Base-by-base conservation (phyloP, 2,888 invertebrate genomes). In the Gasteruption jaculator region DNA sequence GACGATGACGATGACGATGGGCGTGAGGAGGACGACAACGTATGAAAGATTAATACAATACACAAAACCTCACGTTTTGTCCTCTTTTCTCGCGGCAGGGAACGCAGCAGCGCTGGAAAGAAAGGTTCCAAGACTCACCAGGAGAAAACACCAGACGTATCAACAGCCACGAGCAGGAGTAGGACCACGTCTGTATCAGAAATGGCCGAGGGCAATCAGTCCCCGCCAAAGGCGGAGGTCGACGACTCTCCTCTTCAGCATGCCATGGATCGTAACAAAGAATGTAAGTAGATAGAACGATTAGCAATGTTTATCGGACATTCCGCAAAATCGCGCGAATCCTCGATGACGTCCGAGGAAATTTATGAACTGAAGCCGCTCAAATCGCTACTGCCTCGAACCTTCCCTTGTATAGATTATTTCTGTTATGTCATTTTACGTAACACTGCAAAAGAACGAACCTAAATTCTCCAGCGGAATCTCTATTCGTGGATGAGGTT, bases 261-360 rank as follows among this genome's bases (percentile, higher is more conserved):
- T 61, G 83, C 88, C 68, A 90, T 95, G 85, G 92, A 93, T 73
- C 91, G 91, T 73, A 95, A 95, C 74, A 95, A 95, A 80, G 93
- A 95, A 84, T 93, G 95, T 95, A 74, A 90, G 92, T 85, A 55
- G n/a, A n/a, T n/a, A n/a, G n/a, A n/a, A n/a, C n/a, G n/a, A 46
- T 47, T 38, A 29, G 16, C 38, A 12, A 42, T n/a, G n/a, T n/a
- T n/a, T n/a, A n/a, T n/a, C n/a, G n/a, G n/a, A n/a, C n/a, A n/a
- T n/a, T n/a, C n/a, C n/a, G n/a, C n/a, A n/a, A n/a, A n/a, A n/a
- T n/a, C n/a, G n/a, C n/a, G n/a, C n/a, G n/a, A n/a, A n/a, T n/a
- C n/a, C n/a, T n/a, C n/a, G n/a, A n/a, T n/a, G n/a, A n/a, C n/a
- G n/a, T n/a, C n/a, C n/a, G n/a, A n/a, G n/a, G n/a, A n/a, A n/a